These are phyloP conservation scores for Serrognathus titanus DNA, from an alignment of 2,888 invertebrate species.

Conservation along the genomic window DNA sequence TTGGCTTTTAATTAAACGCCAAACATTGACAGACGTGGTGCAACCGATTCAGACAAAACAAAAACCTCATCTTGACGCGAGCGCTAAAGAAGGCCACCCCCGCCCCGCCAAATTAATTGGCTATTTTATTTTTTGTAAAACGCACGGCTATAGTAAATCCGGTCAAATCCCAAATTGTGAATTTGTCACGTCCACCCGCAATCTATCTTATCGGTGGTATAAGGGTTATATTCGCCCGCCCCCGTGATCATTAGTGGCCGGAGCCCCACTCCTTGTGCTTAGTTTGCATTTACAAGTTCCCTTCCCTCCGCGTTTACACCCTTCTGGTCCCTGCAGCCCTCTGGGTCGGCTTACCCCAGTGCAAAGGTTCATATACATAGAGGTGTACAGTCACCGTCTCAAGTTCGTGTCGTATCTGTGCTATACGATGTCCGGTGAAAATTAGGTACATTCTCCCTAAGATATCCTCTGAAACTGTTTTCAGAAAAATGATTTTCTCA, in stretches of 20 bases:
- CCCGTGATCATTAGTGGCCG: constrained; percentile 48
- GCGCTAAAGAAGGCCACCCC: too few relatives aligned
- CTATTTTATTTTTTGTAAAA: background rate
- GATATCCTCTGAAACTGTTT: too few relatives aligned
- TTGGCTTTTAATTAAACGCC: too few relatives aligned
- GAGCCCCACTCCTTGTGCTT: constrained; percentile 48
- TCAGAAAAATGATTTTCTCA: too few relatives aligned
- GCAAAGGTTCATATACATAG: constrained; percentile 51
- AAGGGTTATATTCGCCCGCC: constrained; percentile 47
- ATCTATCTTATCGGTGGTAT: constrained; percentile 48
- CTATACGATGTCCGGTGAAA: constrained; percentile 10
- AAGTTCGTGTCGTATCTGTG: constrained; percentile 27
- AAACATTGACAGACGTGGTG: too few relatives aligned
- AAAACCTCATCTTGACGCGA: too few relatives aligned
- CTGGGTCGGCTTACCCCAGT: constrained; percentile 38
- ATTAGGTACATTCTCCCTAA: constrained; percentile 25
- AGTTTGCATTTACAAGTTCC: constrained; percentile 52
- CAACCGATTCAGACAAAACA: too few relatives aligned
- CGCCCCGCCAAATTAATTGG: too few relatives aligned
- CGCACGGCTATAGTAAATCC: constrained; percentile 12
- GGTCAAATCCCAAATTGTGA: constrained; percentile 44
- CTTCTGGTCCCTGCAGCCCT: constrained; percentile 30
- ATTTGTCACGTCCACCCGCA: constrained; percentile 46
- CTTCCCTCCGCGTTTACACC: constrained; percentile 33
- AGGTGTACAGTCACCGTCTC: constrained; percentile 47